phyloP scores from a whole-genome alignment of 2,888 invertebrate genomes.

The Drosophila recens region DNA sequence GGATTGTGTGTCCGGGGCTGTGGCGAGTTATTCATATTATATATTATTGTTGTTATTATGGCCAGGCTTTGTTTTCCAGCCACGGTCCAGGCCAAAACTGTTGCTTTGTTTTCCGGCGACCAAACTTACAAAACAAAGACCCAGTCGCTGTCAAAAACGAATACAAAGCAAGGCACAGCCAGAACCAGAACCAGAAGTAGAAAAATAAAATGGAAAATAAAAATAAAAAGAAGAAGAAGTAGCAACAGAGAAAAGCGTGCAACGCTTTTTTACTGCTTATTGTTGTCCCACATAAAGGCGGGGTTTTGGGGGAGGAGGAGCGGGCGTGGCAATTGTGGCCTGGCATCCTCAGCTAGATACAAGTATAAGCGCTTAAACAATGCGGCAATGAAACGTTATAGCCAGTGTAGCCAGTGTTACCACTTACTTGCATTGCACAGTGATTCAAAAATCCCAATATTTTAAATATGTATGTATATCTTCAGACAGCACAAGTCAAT shows the following conservation, averaged over 20 bases:
- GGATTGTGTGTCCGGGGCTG: background rate
- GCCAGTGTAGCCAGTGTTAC: conserved; percentile 17
- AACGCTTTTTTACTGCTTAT: conserved; percentile 25
- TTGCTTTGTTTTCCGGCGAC: conserved; percentile 65
- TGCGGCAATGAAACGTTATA: conserved; percentile 31
- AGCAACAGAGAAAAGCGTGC: conserved; percentile 14
- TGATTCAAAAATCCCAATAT: background rate
- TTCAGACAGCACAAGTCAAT: background rate
- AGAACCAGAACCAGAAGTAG: background rate
- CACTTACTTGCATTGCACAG: background rate
- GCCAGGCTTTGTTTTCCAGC: conserved; percentile 52
- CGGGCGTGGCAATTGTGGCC: conserved; percentile 4
- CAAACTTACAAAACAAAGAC: conserved; percentile 23
- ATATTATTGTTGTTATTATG: conserved; percentile 64
- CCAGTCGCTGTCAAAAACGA: conserved; percentile 9
- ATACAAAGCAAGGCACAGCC: conserved; percentile 7
- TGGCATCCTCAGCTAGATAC: conserved; percentile 18
- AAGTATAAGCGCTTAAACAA: conserved; percentile 22
- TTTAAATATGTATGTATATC: background rate
- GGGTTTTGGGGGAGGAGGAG: no score
- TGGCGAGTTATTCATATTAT: conserved; percentile 14
- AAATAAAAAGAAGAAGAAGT: background rate
- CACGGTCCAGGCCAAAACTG: conserved; percentile 63
- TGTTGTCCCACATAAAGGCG: conserved; percentile 9
- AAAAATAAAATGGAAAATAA: background rate